Percentiles rank a stretch among this genome's conserved stretches.
Evolutionary conservation across 2,797 vertebrate genomes (phyloP).

Genomic region (Rhinoraja longicauda): DNA sequence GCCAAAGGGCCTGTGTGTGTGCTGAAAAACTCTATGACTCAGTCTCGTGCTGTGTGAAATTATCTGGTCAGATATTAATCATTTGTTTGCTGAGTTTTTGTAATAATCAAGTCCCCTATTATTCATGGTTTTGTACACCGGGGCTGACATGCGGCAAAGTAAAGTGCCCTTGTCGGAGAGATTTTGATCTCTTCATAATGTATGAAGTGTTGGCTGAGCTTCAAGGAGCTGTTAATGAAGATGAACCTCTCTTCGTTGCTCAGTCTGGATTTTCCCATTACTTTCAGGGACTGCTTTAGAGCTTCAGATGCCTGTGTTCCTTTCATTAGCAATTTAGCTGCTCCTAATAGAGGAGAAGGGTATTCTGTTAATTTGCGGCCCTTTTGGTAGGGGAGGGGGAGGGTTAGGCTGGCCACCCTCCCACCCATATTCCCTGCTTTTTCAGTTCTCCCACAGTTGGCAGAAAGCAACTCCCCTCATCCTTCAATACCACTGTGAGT

Average conservation of each 20-base stretch:
- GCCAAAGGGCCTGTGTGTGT: no score
- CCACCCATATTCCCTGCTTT: neutral
- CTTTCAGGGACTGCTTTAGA: neutral
- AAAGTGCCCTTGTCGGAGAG: neutral
- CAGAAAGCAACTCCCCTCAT: neutral
- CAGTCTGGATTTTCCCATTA: neutral
- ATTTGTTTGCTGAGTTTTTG: neutral
- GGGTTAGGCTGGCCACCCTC: neutral
- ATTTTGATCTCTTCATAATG: neutral
- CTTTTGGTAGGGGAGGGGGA: neutral
- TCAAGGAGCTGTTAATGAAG: constrained; percentile 10
- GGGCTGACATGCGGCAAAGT: neutral
- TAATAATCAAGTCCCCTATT: neutral
- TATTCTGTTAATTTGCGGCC: neutral
- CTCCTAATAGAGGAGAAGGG: neutral
- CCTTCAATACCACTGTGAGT: no score
- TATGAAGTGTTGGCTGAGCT: neutral
- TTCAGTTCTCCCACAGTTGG: neutral
- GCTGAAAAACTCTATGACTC: no score
- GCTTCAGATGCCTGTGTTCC: neutral
- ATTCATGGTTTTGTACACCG: neutral
- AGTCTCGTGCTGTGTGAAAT: constrained; percentile 7
- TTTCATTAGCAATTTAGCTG: neutral
- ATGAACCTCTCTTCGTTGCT: neutral
- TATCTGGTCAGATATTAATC: neutral